Evolutionary conservation across 2,113 vertebrate species (phyloP).

Genomic region (Phoxinus phoxinus): DNA sequence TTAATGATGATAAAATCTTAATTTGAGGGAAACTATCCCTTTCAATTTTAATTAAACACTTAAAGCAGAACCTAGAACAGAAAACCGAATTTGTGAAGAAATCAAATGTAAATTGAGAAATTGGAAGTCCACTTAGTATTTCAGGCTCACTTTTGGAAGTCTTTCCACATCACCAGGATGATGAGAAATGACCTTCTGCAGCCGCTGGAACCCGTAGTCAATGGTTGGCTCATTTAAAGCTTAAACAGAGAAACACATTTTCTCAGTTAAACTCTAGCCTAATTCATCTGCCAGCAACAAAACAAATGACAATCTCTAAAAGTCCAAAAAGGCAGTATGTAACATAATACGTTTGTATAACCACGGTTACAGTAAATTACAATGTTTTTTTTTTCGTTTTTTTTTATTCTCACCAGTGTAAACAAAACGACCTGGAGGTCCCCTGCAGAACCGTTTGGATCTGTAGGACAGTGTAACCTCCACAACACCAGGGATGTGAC

Average conservation of each 20-base stretch:
- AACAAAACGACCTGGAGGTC: slow-evolving; percentile 84
- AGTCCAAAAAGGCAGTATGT: not conserved
- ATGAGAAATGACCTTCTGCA: slow-evolving; percentile 20
- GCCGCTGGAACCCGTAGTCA: slow-evolving; percentile 25
- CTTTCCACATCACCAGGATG: slow-evolving; percentile 5
- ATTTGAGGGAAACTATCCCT: no score
- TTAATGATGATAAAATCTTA: no score
- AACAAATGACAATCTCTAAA: not conserved
- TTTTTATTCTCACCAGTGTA: slow-evolving; percentile 78
- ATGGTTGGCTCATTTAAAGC: slow-evolving; percentile 39
- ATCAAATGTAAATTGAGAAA: no score
- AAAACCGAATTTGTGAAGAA: not conserved
- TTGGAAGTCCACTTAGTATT: not conserved
- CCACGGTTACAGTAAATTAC: not conserved
- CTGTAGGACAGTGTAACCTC: slow-evolving; percentile 88
- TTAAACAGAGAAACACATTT: not conserved
- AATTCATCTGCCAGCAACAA: not conserved
- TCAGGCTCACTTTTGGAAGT: slow-evolving; percentile 3
- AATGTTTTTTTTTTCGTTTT: no score
- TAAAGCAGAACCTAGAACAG: not conserved
- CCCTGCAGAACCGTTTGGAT: slow-evolving; percentile 89
- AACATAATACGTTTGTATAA: not conserved
- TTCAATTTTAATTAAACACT: not conserved
- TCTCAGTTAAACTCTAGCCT: not conserved
- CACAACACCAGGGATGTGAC: slow-evolving; percentile 86